Evolutionary conservation across 1,140 invertebrate species (phyloP), one percentile per base, ranked within the genome.

Genomic region (Nebria ingens): DNA sequence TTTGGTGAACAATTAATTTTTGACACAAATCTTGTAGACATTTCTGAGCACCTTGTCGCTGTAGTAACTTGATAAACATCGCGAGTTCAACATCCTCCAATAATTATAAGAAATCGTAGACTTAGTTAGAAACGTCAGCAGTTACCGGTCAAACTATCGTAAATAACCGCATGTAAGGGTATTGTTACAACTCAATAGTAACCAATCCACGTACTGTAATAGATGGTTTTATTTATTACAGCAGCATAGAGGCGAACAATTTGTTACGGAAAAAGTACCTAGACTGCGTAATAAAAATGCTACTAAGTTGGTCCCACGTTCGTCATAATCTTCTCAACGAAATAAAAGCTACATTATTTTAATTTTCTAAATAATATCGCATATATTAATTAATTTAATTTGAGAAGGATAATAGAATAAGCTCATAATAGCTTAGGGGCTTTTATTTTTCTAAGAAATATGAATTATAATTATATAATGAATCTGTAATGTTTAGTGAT

Each of bases 171-270:
- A 45, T 45, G 40, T 45, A 6, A n/a, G 15, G 40, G 40, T 17
- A 45, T 45, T 45, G 40, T 45, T 45, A 45, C 6, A 17, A 45
- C 3, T 45, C 40, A 45, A 45, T 45, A 45, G 40, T 12, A 12
- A 45, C 40, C 17, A 3, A 12, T 17, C 3, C 40, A 45, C 40
- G 25, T 34, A 34, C 25, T 9, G 25, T 34, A 9, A 34, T 34
- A 45, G 6, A 45, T 45, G 40, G 25, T n/a, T 12, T 12, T 12
- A 45, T 45, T 12, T 12, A 45, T 45, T 45, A 45, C 40, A 45
- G 15, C 3, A 45, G 17, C 9, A 34, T n/a, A n/a, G 13, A 29
- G 25, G 4, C 25, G 25, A 29, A 29, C 4, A 6, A 4, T 29
- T 29, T 29, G 25, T 29, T 29, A 29, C 25, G 13, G 25, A 29